These are phyloP conservation scores for Tupiocoris notatus DNA, from an alignment of 2,888 invertebrate genomes.

Conservation along the genomic window DNA sequence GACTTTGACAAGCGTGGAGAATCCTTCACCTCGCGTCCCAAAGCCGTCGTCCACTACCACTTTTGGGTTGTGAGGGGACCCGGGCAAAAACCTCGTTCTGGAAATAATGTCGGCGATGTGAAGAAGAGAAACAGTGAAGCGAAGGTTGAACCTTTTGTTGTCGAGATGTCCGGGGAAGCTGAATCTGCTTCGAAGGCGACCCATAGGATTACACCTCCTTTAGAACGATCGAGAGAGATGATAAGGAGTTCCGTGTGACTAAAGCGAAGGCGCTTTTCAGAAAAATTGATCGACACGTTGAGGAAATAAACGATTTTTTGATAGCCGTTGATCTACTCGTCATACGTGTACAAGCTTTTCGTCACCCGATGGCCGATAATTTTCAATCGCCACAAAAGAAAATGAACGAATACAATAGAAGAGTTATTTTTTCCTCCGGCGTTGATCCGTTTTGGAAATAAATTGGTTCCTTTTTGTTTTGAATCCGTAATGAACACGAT, in stretches of 20 bases:
- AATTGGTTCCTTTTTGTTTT: too few species aligned
- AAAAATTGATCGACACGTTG: conserved; percentile 21
- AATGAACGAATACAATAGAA: too few species aligned
- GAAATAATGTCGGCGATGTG: conserved; percentile 24
- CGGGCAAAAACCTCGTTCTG: conserved; percentile 35
- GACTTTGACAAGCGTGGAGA: conserved; percentile 39
- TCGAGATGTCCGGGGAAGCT: neutral
- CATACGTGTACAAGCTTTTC: too few species aligned
- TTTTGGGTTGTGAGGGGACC: conserved; percentile 5
- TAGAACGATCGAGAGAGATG: too few species aligned
- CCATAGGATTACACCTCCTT: neutral
- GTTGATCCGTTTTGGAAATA: too few species aligned
- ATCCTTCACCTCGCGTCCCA: conserved; percentile 8
- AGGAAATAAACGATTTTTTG: conserved; percentile 27
- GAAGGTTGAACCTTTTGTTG: neutral
- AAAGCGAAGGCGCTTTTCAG: conserved; percentile 2
- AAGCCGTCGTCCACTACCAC: neutral
- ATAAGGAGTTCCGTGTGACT: neutral
- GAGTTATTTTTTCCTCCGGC: too few species aligned
- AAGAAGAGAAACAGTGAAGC: neutral
- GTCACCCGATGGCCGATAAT: too few species aligned
- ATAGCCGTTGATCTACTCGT: neutral
- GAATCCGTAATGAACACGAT: too few species aligned
- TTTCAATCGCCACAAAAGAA: too few species aligned
- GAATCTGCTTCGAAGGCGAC: neutral